Base-by-base conservation (phyloP, 2,797 vertebrate genomes). In the Scolopax bukidnonensis region DNA sequence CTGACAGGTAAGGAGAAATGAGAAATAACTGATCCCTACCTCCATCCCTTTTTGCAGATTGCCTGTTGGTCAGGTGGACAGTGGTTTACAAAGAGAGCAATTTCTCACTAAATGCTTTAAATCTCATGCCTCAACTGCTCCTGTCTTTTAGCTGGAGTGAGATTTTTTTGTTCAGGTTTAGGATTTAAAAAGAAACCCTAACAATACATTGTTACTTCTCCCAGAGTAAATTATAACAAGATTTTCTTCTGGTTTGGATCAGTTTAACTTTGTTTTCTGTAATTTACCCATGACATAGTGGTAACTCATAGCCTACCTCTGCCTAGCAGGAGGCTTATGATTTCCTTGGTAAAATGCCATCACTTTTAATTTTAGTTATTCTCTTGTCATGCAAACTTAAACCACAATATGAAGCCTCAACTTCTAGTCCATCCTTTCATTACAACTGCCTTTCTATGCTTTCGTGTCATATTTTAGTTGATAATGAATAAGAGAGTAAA, bases 401-500 rank as follows among this genome's bases (percentile, higher is more conserved):
- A 94, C 94, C 79, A 11, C 96, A 94, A 36, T 41, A 38, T 65
- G 65, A 94, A 92, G 71, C 79, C 84, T 88, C 88, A 56, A 48
- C 89, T 96, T 89, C 92, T 83, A 64, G 65, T 45, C 69, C 91
- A 82, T 94, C 87, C 57, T 92, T 95, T 94, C 91, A 69, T 80
- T 82, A 51, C 51, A 83, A 25, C 54, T 61, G 71, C 90, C 82
- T 89, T 88, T 63, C 65, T 92, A 33, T 85, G 91, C 70, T 91
- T 95, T 93, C 4, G 45, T 90, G 67, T 60, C 59, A 93, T 95
- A 81, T 70, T 87, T 95, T 87, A 92, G 93, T 93, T 97, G 96
- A 95, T 96, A 97, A 57, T 77, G 91, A 93, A 61, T 24, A 85
- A 74, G 63, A 88, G 95, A 97, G 93, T 67, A 97, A 94, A 96